Percentiles rank a stretch among this genome's conserved stretches.
phyloP scores from a whole-genome alignment of 2,888 invertebrate genomes.

The Lycaena phlaeas region DNA sequence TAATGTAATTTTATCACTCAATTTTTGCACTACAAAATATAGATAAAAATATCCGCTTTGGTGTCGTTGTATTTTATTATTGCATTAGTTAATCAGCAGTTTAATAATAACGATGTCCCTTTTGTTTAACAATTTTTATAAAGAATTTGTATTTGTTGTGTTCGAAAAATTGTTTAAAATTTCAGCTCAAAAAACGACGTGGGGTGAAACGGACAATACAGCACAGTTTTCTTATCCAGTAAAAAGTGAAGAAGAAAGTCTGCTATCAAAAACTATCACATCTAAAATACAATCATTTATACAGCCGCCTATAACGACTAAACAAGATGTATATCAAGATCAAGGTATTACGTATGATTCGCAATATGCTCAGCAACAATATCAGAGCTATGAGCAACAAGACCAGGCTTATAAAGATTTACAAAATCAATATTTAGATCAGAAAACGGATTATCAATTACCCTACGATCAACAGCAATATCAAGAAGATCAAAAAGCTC shows the following conservation, averaged over 20 bases:
- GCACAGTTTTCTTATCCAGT: conserved; percentile 51
- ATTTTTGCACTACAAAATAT: conserved; percentile 17
- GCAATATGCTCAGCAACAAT: conserved; percentile 29
- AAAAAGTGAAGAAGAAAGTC: conserved; percentile 43
- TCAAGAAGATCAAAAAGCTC: conserved; percentile 13
- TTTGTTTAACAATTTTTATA: conserved; percentile 34
- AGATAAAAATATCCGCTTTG: conserved; percentile 51
- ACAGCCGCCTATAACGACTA: conserved; percentile 43
- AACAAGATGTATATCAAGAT: conserved; percentile 39
- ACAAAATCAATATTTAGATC: conserved; percentile 24
- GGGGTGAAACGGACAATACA: conserved; percentile 50
- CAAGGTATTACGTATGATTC: conserved; percentile 28
- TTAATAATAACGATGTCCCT: conserved; percentile 35
- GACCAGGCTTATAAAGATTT: conserved; percentile 22
- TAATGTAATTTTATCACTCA: conserved; percentile 21
- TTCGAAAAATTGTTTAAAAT: conserved; percentile 42
- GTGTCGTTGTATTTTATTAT: conserved; percentile 16
- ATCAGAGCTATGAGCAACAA: conserved; percentile 25
- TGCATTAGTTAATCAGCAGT: conserved; percentile 29
- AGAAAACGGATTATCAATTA: conserved; percentile 27
- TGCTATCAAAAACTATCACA: conserved; percentile 45
- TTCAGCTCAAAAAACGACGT: conserved; percentile 63
- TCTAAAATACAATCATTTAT: conserved; percentile 44
- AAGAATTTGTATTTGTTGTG: conserved; percentile 31
- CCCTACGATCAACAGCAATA: conserved; percentile 16